Base-by-base conservation (phyloP, 2,888 invertebrate species). In the Seira musarum region DNA sequence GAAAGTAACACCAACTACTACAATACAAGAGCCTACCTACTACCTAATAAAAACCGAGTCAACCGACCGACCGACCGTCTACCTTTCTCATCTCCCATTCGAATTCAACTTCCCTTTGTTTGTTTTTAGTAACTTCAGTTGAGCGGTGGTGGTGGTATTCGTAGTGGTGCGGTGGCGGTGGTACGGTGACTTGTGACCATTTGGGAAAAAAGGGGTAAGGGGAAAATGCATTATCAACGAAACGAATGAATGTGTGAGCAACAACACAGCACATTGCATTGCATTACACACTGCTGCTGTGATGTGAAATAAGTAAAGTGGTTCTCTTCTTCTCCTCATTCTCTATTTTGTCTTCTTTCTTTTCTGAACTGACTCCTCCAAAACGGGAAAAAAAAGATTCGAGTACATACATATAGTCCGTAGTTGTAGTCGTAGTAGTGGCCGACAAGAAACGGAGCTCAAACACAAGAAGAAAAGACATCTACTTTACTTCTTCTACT, bases 361-460 rank as follows among this genome's bases (percentile, higher is more conserved):
- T 57, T 17, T 13, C n/a, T 57, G 10, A n/a, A n/a, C 57, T 57
- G 57, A 57, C 53, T 77, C 76, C 69, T 77, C 22, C 21, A 21
- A 25, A 13, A 13, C 30, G 22, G 69, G 70, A 64, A 53, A 63
- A n/a, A n/a, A n/a, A n/a, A n/a, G n/a, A n/a, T n/a, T n/a, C n/a
- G n/a, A n/a, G n/a, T n/a, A n/a, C n/a, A n/a, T n/a, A n/a, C n/a
- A n/a, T n/a, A n/a, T n/a, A n/a, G n/a, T n/a, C n/a, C n/a, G n/a
- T n/a, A n/a, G n/a, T n/a, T n/a, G n/a, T 25, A 77, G 69, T 77
- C 76, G 76, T 70, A n/a, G 35, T n/a, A 63, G 63, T 61, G 57
- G 76, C 76, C 76, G 76, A 77, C 76, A 69, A 77, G 70, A 22
- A 77, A 77, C 76, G 76, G 70, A 76, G 40, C 40, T 8, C 6